These are phyloP conservation scores for Catocala fraxini DNA, from an alignment of 2,888 invertebrate genomes.

Conservation along the genomic window DNA sequence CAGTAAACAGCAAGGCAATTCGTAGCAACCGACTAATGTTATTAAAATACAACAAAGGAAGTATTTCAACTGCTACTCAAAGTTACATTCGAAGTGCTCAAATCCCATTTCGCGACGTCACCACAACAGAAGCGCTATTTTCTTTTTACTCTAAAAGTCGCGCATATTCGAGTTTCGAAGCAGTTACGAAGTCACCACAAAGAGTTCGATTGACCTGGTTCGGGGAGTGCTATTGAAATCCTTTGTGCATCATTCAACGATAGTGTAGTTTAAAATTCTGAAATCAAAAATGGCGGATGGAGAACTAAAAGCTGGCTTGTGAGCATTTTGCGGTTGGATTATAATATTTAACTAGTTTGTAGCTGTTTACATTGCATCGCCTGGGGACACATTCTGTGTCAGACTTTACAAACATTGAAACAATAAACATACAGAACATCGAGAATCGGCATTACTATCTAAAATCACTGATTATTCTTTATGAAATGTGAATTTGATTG, in stretches of 20 bases:
- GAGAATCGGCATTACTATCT: no score
- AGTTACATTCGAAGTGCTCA: neutral
- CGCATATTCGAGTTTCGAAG: neutral
- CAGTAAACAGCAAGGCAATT: no score
- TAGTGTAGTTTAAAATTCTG: constrained; percentile 12
- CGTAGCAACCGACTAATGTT: no score
- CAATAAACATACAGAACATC: no score
- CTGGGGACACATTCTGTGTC: no score
- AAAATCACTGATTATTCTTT: no score
- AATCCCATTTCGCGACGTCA: neutral
- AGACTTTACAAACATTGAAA: no score
- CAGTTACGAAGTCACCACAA: constrained; percentile 1
- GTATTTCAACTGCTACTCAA: no score
- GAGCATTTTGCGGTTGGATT: neutral
- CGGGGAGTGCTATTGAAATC: constrained; percentile 19
- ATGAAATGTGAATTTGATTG: no score
- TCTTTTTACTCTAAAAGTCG: neutral
- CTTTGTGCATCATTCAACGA: constrained; percentile 16
- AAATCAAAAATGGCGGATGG: constrained; percentile 13
- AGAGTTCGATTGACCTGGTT: constrained; percentile 35
- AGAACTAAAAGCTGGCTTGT: neutral
- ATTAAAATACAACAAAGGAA: no score
- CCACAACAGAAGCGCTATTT: neutral
- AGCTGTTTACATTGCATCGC: no score
- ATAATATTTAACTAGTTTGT: neutral